Evolutionary conservation across 2,888 invertebrate genomes (phyloP), one percentile per base, ranked within the genome.

Genomic region (Netelia virgata): DNA sequence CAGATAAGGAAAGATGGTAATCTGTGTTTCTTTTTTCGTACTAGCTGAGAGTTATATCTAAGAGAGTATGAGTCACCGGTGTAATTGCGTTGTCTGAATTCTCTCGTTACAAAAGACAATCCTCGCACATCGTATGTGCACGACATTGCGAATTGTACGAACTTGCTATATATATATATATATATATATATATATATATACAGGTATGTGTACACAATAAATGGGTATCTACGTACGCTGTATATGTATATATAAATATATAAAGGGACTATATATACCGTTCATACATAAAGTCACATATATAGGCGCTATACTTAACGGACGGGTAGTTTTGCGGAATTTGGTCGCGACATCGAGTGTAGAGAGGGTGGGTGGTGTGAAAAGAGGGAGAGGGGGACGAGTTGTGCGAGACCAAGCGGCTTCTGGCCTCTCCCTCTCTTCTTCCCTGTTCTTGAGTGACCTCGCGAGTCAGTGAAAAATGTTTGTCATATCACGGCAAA

Each of bases 401-500:
- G 10, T 28, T 28, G 72, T 14, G 36, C 6, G 66, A 14, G n/a
- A 18, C 70, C 36, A 18, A 79, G 72, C 57, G 61, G n/a, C 69
- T 78, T 23, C 61, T 61, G 73, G 16, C 53, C 70, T 61, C 41
- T 28, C 81, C 14, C 16, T n/a, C 36, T 36, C 41, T 18, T 36
- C 47, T 18, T 43, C 61, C 6, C 14, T 41, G 20, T 57, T 18
- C 57, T 57, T 16, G 57, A 61, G 23, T 18, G 59, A 23, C 59
- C 50, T 82, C 79, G 79, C 80, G 77, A 59, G 83, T 61, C 75
- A 70, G 84, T 86, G 86, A 87, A 87, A 86, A 86, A 87, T 84
- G 80, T 86, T 83, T 83, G 83, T 87, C 86, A 86, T 86, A 87
- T 86, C 84, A 87, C 83, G 76, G 78, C 70, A n/a, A 74, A 70